phyloP scores from a whole-genome alignment of 2,113 vertebrate genomes.

The Mohoua ochrocephala region DNA sequence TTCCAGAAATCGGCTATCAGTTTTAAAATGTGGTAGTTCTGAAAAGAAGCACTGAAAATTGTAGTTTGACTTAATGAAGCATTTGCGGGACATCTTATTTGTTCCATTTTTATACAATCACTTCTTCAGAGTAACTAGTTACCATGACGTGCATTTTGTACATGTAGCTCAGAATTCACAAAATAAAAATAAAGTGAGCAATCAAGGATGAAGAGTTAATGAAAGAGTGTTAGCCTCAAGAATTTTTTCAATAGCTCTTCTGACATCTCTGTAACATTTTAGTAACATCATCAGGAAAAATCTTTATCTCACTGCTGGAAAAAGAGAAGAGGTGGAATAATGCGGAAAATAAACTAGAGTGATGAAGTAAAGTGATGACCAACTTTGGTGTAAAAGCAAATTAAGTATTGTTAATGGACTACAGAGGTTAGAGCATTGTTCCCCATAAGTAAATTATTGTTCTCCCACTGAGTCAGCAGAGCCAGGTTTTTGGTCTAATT shows the following conservation, averaged over 20 bases:
- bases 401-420: background rate
- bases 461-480: background rate
- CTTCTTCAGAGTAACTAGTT: background rate
- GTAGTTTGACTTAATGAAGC: slow-evolving; percentile 51
- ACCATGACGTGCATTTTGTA: slow-evolving; percentile 15
- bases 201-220: background rate
- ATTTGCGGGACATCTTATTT: background rate
- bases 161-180: background rate
- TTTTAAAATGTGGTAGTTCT: slow-evolving; percentile 32
- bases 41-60: slow-evolving; percentile 37
- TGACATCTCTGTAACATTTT: background rate
- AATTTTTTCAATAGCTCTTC: background rate
- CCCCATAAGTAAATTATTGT: background rate
- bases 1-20: background rate
- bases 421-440: background rate
- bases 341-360: background rate
- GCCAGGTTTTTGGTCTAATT: background rate
- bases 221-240: background rate
- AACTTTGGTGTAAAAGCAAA: background rate
- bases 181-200: background rate
- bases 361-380: background rate
- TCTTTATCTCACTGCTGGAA: background rate
- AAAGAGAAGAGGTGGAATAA: background rate
- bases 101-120: background rate
- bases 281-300: background rate